Conservation (phyloP, 64 coral and sea anemone genomes). For the Stylophora pistillata region DNA sequence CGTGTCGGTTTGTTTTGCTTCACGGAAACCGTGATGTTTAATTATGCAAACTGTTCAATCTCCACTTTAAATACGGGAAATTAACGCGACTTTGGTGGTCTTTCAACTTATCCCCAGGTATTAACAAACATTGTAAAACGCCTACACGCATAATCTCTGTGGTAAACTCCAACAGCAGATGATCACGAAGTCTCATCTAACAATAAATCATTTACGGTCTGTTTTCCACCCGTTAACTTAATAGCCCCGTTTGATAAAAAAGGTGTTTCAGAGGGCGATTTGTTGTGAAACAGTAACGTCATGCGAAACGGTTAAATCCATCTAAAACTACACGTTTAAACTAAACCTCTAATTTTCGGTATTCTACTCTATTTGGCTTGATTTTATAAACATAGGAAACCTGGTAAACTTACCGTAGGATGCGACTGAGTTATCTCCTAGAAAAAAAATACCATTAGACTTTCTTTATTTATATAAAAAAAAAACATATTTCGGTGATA, state of each 20-base stretch:
- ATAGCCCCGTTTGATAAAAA: neutral
- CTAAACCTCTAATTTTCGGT: no score
- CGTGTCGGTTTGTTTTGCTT: neutral
- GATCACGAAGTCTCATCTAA: neutral
- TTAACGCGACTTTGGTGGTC: neutral
- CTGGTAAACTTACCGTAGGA: neutral
- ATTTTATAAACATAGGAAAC: neutral
- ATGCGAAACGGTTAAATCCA: no score
- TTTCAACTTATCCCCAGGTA: slow-evolving; percentile 4
- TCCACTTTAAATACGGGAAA: neutral
- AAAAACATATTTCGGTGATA: no score
- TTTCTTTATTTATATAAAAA: no score
- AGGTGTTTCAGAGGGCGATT: no score
- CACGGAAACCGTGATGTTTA: neutral
- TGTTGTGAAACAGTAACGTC: no score
- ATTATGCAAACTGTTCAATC: neutral
- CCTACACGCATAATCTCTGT: neutral
- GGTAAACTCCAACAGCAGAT: neutral
- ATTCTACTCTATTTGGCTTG: no score
- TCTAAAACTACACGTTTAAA: no score
- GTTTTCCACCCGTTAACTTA: neutral
- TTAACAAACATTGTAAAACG: neutral
- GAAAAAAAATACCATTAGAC: neutral
- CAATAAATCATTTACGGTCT: neutral
- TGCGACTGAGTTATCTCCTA: slow-evolving; percentile 11